Base-by-base conservation (phyloP, 2,113 vertebrate genomes). In the Felis catus region DNA sequence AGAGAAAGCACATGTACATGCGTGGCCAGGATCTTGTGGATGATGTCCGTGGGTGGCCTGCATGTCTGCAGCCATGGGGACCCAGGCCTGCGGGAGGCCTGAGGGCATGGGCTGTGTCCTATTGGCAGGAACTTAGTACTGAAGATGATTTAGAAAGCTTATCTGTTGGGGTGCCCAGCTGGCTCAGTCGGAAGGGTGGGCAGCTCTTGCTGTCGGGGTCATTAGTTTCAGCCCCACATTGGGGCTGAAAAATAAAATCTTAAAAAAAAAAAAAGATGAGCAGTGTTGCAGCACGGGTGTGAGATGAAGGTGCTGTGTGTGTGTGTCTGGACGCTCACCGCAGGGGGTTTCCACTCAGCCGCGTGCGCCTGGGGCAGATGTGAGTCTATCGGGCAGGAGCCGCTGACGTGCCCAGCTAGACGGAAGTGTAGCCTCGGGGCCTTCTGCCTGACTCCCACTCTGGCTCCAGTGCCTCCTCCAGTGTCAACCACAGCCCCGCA, bases 51-150 rank as follows among this genome's bases (percentile, higher is more conserved):
- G 6, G 55, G 55, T 8, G 55, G 55, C 19, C 55, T 58, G 55
- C 55, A 19, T 58, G 55, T 21, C 55, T 58, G 19, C 55, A 58
- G 25, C 25, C 3, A 7, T 15, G 19, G 55, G 55, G 21, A 19
- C 6, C 19, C 55, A 58, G 41, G 31, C 45, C 31, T 31, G 8
- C 14, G 29, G 23, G 18, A 27, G 81, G 45, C 51, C 33, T 1
- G 11, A 25, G 73, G 51, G 18, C 7, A 0, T 9, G 0, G 18
- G 16, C 14, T 9, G 7, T 66, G 25, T 31, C 15, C 0, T 39
- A 1, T 41, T 39, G 4, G 3, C 41, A n/a, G 74, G 53, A 3
- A 1, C 68, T 27, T 9, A 0, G 7, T 29, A 16, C 74, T 0
- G 27, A 16, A 18, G 27, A 18, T 78, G 13, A 7, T 78, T 4